Conservation (phyloP, 2,888 invertebrate genomes). For the Agonopterix arenella region DNA sequence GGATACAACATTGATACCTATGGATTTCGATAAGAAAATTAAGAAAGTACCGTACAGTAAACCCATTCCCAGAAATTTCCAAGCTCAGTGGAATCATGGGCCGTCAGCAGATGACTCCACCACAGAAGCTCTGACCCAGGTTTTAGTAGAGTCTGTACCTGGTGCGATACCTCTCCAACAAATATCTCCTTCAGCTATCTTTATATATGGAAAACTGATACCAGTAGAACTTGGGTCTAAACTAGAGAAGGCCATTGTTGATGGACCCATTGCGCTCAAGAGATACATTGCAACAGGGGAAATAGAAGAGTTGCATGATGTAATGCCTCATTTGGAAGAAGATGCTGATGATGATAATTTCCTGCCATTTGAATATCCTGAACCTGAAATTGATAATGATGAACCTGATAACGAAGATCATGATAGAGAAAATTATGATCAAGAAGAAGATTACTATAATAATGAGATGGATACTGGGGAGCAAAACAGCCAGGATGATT, state of each 20-base stretch:
- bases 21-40: conserved; percentile 84
- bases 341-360: conserved; percentile 72
- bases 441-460: conserved; percentile 55
- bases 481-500: conserved; percentile 55
- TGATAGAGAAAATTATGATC: conserved; percentile 43
- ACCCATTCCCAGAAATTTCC: conserved; percentile 97
- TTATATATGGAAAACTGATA: conserved; percentile 89
- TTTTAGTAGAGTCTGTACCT: conserved; percentile 85
- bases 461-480: conserved; percentile 59
- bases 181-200: conserved; percentile 87
- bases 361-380: conserved; percentile 64
- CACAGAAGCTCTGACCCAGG: conserved; percentile 81
- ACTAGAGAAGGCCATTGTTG: conserved; percentile 84
- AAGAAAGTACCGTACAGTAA: conserved; percentile 96
- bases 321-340: conserved; percentile 83
- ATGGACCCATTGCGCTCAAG: conserved; percentile 86
- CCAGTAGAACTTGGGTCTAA: conserved; percentile 87
- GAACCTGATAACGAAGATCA: conserved; percentile 28
- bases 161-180: conserved; percentile 87
- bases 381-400: conserved; percentile 40
- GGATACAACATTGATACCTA: conserved; percentile 79
- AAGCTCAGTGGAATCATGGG: conserved; percentile 96
- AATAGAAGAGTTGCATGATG: conserved; percentile 87
- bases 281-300: conserved; percentile 88
- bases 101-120: conserved; percentile 70